These are phyloP conservation scores for Noctilio leporinus DNA, from an alignment of 2,113 vertebrate genomes.

Conservation along the genomic window DNA sequence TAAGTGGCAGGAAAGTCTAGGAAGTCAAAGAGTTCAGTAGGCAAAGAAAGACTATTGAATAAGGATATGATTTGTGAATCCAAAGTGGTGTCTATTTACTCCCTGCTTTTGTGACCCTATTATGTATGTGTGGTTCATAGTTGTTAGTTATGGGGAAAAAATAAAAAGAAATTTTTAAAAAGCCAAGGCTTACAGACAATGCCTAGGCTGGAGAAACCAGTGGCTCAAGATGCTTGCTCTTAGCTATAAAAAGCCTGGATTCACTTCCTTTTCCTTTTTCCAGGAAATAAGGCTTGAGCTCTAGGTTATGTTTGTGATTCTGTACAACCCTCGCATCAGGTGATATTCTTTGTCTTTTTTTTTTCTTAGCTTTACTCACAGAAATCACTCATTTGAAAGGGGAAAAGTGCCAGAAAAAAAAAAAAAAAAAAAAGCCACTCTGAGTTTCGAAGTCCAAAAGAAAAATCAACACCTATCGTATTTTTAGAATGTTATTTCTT, in stretches of 20 bases:
- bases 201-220: background rate
- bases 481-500: slow-evolving; percentile 44
- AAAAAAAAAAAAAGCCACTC: no score
- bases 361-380: slow-evolving; percentile 14
- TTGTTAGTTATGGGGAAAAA: background rate
- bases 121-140: background rate
- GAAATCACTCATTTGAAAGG: slow-evolving; percentile 5
- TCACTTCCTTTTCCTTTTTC: background rate
- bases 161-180: background rate
- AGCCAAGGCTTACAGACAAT: background rate
- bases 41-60: background rate
- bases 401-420: background rate
- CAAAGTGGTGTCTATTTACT: background rate
- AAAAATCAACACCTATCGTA: background rate
- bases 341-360: slow-evolving; percentile 1
- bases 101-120: background rate
- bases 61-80: background rate
- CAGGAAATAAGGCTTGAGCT: background rate
- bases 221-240: background rate
- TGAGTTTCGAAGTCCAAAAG: slow-evolving; percentile 5
- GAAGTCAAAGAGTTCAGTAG: background rate
- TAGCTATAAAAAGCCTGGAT: background rate
- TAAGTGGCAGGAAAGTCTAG: background rate
- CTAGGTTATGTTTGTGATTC: background rate
- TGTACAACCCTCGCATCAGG: background rate